Conservation (phyloP, 2,888 invertebrate genomes). For the Linnaemya vulpina region DNA sequence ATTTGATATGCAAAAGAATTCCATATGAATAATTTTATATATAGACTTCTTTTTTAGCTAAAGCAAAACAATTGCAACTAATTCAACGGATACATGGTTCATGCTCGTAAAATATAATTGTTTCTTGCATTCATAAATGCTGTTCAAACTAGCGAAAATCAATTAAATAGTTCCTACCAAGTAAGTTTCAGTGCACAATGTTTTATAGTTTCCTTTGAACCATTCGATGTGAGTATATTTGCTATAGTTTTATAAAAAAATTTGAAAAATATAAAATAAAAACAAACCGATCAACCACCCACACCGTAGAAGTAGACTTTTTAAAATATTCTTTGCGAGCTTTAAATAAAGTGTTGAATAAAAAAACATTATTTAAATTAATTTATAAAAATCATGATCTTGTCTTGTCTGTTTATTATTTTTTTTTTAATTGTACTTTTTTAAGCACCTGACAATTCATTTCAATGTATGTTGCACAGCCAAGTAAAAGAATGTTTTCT, state of each 20-base stretch:
- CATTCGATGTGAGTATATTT: not conserved
- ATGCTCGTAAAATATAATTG: too few relatives aligned
- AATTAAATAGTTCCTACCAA: conserved; percentile 41
- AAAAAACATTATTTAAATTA: conserved; percentile 65
- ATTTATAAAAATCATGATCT: conserved; percentile 68
- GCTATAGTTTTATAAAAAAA: not conserved
- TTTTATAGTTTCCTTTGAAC: not conserved
- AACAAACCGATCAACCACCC: conserved; percentile 61
- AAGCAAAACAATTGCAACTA: not conserved
- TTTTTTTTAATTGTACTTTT: not conserved
- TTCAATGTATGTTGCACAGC: not conserved
- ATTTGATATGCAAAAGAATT: conserved; percentile 65
- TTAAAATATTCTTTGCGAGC: not conserved
- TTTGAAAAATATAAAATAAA: conserved; percentile 46
- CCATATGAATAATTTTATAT: conserved; percentile 24
- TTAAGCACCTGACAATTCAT: conserved; percentile 62
- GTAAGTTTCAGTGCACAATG: conserved; percentile 41
- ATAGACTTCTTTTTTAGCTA: conserved; percentile 4
- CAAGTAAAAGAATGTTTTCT: conserved; percentile 21
- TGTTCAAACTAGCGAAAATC: conserved; percentile 2
- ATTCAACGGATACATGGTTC: conserved; percentile 66
- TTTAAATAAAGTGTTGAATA: conserved; percentile 42
- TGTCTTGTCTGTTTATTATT: conserved; percentile 62
- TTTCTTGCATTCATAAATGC: not conserved
- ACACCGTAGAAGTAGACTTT: conserved; percentile 10